These are phyloP conservation scores for Drosophila fuyamai DNA, from an alignment of 1,140 invertebrate species.

Conservation along the genomic window DNA sequence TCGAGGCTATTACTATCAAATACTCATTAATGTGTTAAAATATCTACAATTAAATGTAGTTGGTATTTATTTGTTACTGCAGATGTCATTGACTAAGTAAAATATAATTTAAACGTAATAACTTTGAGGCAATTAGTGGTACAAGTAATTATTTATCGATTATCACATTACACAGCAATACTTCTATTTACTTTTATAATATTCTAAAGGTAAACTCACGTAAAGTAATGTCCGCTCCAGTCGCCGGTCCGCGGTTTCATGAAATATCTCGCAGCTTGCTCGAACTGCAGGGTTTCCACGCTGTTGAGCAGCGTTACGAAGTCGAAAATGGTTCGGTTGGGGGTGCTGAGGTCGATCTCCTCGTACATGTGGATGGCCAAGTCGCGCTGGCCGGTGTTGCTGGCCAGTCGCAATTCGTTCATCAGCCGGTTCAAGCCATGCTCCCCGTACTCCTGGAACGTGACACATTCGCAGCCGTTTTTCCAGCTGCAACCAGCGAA, in stretches of 20 bases:
- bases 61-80: no score
- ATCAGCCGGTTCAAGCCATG: constrained; percentile 16
- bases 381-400: constrained; percentile 26
- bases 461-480: background rate
- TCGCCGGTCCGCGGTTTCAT: background rate
- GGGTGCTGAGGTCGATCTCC: constrained; percentile 25
- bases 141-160: no score
- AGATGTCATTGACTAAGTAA: no score
- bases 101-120: no score
- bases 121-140: no score
- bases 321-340: constrained; percentile 27
- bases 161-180: no score
- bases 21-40: no score
- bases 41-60: no score
- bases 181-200: no score
- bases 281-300: constrained; percentile 50
- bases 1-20: no score
- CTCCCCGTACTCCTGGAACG: constrained; percentile 14
- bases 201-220: constrained; percentile 23
- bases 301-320: constrained; percentile 52
- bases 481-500: constrained; percentile 33
- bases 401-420: constrained; percentile 45
- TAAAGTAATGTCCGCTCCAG: constrained; percentile 56
- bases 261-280: constrained; percentile 27
- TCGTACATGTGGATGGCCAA: constrained; percentile 53